Base-by-base conservation (phyloP, 2,113 vertebrate species). In the Phyllostomus discolor region DNA sequence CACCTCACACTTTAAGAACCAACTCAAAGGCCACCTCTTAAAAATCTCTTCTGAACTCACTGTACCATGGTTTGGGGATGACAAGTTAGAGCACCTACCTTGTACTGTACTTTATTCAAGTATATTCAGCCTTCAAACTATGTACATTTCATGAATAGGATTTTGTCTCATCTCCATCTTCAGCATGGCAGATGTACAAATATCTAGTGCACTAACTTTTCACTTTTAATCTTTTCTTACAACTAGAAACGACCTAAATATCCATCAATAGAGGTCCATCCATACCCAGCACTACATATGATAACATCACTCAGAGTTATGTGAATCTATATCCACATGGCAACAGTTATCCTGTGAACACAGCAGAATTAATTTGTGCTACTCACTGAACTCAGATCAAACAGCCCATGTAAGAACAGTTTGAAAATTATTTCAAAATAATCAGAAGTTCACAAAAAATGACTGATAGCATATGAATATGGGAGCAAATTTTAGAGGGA, bases 341-440 rank as follows among this genome's bases (percentile, higher is more conserved):
- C 38, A 84, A 81, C 9, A 87, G 72, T 46, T 89, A 9, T 52
- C 41, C 24, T 78, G 59, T 26, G 35, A 90, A 91, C 28, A 88
- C 2, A 48, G 26, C 64, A 90, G 15, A 54, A 85, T n/a, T 67
- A 87, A 76, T 87, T 80, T 88, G 76, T 75, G 41, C 9, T 38
- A 46, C 43, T 38, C 85, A 88, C 5, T 70, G 43, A 90, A 94
- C 57, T 80, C 43, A 94, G 28, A 91, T 85, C 46, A 75, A 88
- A 73, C 2, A 82, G 10, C 35, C 62, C 41, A n/a, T 43, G 7
- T 54, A 80, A 84, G 14, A 88, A 57, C 7, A 75, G 15, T 72
- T 28, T 69, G 48, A 89, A 94, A 95, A 96, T 57, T 81, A 91
- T 50, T 82, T 67, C 50, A 88, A 87, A 90, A 94, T 90, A 35